Percentiles rank a stretch among this genome's conserved stretches.
phyloP scores from a whole-genome alignment of 2,888 invertebrate species.

The Drosophila antonietae region DNA sequence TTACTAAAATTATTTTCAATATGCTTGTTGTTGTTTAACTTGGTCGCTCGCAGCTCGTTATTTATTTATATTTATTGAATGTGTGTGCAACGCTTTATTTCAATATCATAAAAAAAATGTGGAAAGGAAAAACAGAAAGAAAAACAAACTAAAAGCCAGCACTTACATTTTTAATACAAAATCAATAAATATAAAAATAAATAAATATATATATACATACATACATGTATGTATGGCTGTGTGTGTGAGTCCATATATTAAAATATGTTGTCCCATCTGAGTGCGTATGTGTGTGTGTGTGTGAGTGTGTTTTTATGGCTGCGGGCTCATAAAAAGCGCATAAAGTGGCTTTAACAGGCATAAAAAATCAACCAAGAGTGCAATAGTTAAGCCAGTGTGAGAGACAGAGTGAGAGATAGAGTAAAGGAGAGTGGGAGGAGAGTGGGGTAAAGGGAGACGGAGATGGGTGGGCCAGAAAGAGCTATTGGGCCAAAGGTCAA shows the following conservation, averaged over 20 bases:
- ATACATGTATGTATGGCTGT: slow-evolving; percentile 6
- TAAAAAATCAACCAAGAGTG: slow-evolving; percentile 78
- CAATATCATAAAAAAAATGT: slow-evolving; percentile 72
- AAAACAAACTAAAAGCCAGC: slow-evolving; percentile 68
- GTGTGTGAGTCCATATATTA: slow-evolving; percentile 27
- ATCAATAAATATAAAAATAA: slow-evolving; percentile 77
- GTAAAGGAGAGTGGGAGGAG: not conserved
- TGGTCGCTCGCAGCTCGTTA: slow-evolving; percentile 60
- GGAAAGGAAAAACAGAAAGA: slow-evolving; percentile 17
- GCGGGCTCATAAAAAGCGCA: slow-evolving; percentile 79
- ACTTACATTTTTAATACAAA: slow-evolving; percentile 81
- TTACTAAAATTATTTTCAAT: slow-evolving; percentile 62
- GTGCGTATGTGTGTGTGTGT: slow-evolving; percentile 7
- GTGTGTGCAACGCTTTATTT: slow-evolving; percentile 67
- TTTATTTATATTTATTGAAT: slow-evolving; percentile 75
- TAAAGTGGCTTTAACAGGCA: slow-evolving; percentile 78
- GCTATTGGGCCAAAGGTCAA: slow-evolving; percentile 25
- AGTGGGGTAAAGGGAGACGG: not conserved
- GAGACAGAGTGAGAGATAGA: not conserved
- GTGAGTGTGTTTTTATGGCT: slow-evolving; percentile 67
- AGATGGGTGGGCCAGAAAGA: not conserved
- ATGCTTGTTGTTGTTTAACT: slow-evolving; percentile 43
- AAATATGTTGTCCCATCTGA: slow-evolving; percentile 49
- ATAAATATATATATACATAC: slow-evolving; percentile 32
- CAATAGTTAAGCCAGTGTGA: slow-evolving; percentile 43